phyloP scores from a whole-genome alignment of 2,888 invertebrate genomes.

The Morpho deidamia region DNA sequence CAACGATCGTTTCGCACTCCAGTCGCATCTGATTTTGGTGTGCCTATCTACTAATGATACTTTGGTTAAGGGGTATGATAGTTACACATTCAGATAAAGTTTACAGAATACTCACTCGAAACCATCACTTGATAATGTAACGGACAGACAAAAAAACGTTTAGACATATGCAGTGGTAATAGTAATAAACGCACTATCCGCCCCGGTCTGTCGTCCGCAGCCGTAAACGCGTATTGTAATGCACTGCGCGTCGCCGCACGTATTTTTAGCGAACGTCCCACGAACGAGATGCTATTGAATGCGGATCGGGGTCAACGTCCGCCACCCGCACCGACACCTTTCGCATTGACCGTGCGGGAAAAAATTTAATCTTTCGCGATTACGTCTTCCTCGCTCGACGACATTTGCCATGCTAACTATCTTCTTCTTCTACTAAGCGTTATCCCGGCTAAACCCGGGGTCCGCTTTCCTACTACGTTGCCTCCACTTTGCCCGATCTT shows the following conservation, averaged over 20 bases:
- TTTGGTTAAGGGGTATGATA: no score
- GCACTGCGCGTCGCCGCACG: constrained; percentile 36
- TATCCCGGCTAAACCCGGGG: no score
- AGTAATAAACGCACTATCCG: not conserved
- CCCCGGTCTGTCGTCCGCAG: not conserved
- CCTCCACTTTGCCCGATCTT: no score
- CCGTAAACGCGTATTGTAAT: constrained; percentile 26
- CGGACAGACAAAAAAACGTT: not conserved
- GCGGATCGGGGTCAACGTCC: constrained; percentile 37
- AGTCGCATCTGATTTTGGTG: no score
- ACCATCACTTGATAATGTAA: not conserved
- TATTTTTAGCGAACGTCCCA: constrained; percentile 43
- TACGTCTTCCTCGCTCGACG: constrained; percentile 7
- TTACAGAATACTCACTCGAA: no score
- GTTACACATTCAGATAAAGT: no score
- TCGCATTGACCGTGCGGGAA: constrained; percentile 25
- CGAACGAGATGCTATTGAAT: constrained; percentile 29
- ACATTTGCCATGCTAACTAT: constrained; percentile 4
- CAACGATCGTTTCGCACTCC: no score
- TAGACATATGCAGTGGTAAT: not conserved
- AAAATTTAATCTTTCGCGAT: constrained; percentile 10
- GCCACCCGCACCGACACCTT: constrained; percentile 19
- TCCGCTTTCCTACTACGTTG: no score
- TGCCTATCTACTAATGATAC: no score
- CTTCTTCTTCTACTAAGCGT: no score